These are phyloP conservation scores for Drosophila melanosoma DNA, from an alignment of 2,888 invertebrate species.

Conservation along the genomic window DNA sequence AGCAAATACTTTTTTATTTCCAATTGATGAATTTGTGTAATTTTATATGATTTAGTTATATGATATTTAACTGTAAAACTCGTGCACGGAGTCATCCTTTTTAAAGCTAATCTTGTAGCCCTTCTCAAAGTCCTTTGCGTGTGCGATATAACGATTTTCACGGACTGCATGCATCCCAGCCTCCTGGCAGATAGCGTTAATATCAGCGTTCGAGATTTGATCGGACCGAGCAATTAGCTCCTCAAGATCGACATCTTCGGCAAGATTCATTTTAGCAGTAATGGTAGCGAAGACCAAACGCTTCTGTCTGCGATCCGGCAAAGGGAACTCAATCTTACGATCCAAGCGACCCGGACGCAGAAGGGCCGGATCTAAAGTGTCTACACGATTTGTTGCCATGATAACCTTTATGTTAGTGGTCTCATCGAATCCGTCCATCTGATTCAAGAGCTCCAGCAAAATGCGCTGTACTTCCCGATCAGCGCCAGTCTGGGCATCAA, in stretches of 20 bases:
- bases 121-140: slow-evolving; percentile 99
- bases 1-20: not conserved
- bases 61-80: slow-evolving; percentile 96
- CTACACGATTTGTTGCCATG: slow-evolving; percentile 98
- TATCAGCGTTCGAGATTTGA: slow-evolving; percentile 99
- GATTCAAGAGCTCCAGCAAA: slow-evolving; percentile 97
- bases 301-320: slow-evolving; percentile 95
- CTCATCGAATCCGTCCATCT: slow-evolving; percentile 99
- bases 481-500: slow-evolving; percentile 99
- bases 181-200: slow-evolving; percentile 99
- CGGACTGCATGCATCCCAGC: slow-evolving; percentile 99
- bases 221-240: slow-evolving; percentile 99
- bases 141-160: slow-evolving; percentile 98
- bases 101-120: slow-evolving; percentile 99
- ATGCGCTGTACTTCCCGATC: slow-evolving; percentile 99
- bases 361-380: slow-evolving; percentile 97
- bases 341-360: slow-evolving; percentile 93
- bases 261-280: slow-evolving; percentile 97
- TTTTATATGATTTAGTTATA: not conserved
- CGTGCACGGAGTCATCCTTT: slow-evolving; percentile 98
- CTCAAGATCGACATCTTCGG: slow-evolving; percentile 99
- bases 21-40: not conserved
- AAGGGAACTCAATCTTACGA: slow-evolving; percentile 99
- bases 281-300: slow-evolving; percentile 99
- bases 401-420: slow-evolving; percentile 99